A percentile compares a stretch with the other conserved stretches of the same genome.
Conservation (phyloP, 2,113 vertebrate species). For the Sinocyclocheilus anshuiensis region DNA sequence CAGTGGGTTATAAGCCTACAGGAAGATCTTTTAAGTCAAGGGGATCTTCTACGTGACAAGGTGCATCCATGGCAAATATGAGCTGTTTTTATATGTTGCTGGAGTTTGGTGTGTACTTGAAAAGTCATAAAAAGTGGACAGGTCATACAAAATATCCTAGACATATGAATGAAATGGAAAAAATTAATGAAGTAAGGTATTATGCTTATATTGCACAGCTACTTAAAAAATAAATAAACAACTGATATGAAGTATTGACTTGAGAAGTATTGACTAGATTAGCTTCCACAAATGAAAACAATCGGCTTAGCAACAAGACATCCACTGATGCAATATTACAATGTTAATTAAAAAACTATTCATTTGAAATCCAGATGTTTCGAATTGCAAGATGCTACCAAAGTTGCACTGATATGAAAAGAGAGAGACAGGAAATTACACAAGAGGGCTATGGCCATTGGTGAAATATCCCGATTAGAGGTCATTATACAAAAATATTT, state of each 20-base stretch:
- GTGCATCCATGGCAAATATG: neutral
- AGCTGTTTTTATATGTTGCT: neutral
- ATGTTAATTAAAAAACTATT: neutral
- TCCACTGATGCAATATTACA: neutral
- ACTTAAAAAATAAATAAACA: neutral
- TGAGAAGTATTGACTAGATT: neutral
- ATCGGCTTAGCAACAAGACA: neutral
- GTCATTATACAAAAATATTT: neutral
- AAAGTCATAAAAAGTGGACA: neutral
- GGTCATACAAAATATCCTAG: neutral
- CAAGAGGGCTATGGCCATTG: neutral
- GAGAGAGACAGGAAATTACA: neutral
- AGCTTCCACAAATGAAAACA: neutral
- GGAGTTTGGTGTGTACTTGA: neutral
- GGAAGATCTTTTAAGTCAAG: slow-evolving; percentile 26
- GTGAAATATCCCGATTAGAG: neutral
- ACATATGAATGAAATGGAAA: neutral
- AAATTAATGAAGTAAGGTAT: neutral
- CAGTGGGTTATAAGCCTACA: slow-evolving; percentile 39
- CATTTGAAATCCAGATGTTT: neutral
- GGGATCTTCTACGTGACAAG: slow-evolving; percentile 21
- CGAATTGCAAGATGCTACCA: neutral
- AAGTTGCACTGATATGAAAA: neutral
- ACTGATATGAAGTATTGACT: neutral
- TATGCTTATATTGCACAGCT: neutral